Evolutionary conservation across 1,140 invertebrate genomes (phyloP).

Genomic region (Ylistrum balloti): DNA sequence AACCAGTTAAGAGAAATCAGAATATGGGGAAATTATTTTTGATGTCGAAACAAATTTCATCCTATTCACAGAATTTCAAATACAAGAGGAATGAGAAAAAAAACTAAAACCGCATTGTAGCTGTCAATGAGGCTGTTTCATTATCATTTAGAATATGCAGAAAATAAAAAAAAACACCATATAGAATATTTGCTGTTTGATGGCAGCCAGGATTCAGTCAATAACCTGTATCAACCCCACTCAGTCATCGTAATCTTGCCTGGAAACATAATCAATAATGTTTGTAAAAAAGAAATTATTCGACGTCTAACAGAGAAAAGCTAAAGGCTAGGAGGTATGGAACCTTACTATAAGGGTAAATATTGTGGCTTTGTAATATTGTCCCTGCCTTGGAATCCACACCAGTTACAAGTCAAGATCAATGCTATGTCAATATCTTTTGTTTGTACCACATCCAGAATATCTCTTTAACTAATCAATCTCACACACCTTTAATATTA

Average conservation of each 20-base stretch:
- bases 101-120: not conserved
- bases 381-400: not conserved
- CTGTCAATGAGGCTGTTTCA: not conserved
- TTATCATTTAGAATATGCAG: not conserved
- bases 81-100: not conserved
- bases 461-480: not conserved
- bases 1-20: not conserved
- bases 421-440: not conserved
- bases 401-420: slow-evolving; percentile 3
- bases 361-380: not conserved
- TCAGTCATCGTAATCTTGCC: not conserved
- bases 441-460: not conserved
- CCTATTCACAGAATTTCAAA: not conserved
- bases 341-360: not conserved
- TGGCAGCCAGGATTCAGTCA: not conserved
- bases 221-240: not conserved
- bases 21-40: not conserved
- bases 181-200: slow-evolving; percentile 8
- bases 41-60: not conserved
- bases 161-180: not conserved
- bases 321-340: not conserved
- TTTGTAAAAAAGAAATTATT: not conserved
- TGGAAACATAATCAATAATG: not conserved
- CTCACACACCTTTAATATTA: not conserved
- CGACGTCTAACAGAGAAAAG: not conserved